Evolutionary conservation across 1,140 invertebrate species (phyloP).

Genomic region (Campoletis sonorensis): DNA sequence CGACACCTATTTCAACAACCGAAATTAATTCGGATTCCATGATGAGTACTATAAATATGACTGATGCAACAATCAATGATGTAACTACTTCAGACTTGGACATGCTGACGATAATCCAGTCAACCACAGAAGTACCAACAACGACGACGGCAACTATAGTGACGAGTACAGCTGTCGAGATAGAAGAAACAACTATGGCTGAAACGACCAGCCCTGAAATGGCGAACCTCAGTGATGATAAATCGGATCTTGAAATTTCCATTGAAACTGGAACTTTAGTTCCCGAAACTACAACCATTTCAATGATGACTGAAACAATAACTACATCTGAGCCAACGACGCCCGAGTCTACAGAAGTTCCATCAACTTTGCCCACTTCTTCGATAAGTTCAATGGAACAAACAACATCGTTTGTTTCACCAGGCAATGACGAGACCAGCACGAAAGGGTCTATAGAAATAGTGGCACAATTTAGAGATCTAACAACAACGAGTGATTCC

Average conservation of each 20-base stretch:
- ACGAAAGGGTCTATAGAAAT: slow-evolving; percentile 41
- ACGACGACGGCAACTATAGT: slow-evolving; percentile 8
- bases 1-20: slow-evolving; percentile 35
- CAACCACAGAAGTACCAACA: slow-evolving; percentile 17
- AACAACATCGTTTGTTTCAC: slow-evolving; percentile 18
- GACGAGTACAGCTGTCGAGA: not conserved
- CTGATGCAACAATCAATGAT: not conserved
- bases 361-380: not conserved
- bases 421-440: not conserved
- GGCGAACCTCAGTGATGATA: not conserved
- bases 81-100: slow-evolving; percentile 12
- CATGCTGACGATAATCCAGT: not conserved
- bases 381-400: slow-evolving; percentile 13
- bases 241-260: slow-evolving; percentile 3
- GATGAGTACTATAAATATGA: slow-evolving; percentile 36
- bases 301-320: not conserved
- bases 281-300: slow-evolving; percentile 13
- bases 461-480: slow-evolving; percentile 45
- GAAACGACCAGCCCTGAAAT: slow-evolving; percentile 16
- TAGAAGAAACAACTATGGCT: not conserved
- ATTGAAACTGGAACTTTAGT: slow-evolving; percentile 6
- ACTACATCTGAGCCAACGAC: slow-evolving; percentile 21
- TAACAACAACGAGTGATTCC: slow-evolving; percentile 30
- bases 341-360: not conserved
- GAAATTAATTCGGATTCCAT: slow-evolving; percentile 40